A percentile compares a stretch with the other conserved stretches of the same genome.
phyloP scores from a whole-genome alignment of 2,797 vertebrate genomes.

The Steatocranus sp. region DNA sequence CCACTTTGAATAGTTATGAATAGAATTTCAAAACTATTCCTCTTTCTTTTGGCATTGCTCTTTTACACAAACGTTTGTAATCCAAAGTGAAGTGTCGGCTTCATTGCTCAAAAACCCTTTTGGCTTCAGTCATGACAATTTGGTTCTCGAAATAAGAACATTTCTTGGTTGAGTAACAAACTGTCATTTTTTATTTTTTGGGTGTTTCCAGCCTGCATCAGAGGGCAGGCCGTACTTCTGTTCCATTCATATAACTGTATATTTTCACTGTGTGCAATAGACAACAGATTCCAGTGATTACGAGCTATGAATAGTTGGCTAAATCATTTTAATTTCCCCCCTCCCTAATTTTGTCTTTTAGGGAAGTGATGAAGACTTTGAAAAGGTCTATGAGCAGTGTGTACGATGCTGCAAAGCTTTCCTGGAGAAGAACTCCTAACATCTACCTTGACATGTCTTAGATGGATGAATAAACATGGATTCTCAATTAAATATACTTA shows the following conservation, averaged over 20 bases:
- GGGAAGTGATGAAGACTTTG: slow-evolving; percentile 91
- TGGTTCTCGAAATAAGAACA: background rate
- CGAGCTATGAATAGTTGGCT: background rate
- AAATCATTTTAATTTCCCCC: background rate
- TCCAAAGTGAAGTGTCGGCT: background rate
- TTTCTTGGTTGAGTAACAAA: background rate
- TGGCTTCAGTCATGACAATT: background rate
- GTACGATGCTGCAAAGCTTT: slow-evolving; percentile 90
- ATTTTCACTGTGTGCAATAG: background rate
- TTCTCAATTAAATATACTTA: background rate
- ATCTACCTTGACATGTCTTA: background rate
- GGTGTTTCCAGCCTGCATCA: background rate
- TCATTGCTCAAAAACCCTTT: background rate
- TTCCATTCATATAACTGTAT: background rate
- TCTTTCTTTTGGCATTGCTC: background rate
- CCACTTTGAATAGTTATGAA: background rate
- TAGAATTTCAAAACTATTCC: background rate
- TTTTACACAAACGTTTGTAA: background rate
- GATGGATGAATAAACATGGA: background rate
- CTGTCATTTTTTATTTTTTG: background rate
- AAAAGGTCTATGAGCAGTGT: slow-evolving; percentile 93
- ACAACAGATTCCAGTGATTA: background rate
- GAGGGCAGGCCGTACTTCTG: background rate
- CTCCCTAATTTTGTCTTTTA: slow-evolving; percentile 44
- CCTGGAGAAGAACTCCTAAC: slow-evolving; percentile 81